Percentiles rank a stretch among this genome's conserved stretches.
phyloP scores from a whole-genome alignment of 1,140 invertebrate species.

The Trinorchestia longiramus region DNA sequence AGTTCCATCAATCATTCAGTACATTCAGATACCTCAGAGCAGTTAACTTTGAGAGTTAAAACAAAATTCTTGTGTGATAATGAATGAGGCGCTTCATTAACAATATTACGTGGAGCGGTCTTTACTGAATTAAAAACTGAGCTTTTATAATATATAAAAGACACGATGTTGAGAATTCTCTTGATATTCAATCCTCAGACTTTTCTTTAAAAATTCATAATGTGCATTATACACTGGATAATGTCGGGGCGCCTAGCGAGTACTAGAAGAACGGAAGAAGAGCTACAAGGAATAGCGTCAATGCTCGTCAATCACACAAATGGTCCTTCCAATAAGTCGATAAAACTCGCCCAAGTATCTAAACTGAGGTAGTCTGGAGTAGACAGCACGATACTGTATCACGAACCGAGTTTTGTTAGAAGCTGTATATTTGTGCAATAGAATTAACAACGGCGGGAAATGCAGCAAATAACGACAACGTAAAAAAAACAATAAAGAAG shows the following conservation, averaged over 20 bases:
- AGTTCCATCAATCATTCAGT: too few species aligned
- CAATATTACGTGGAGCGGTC: neutral
- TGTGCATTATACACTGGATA: neutral
- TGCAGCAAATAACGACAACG: neutral
- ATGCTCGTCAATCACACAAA: neutral
- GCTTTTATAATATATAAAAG: neutral
- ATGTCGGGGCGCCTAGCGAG: neutral
- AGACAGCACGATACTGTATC: neutral
- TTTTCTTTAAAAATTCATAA: neutral
- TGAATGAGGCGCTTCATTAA: neutral
- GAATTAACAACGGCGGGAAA: too few species aligned
- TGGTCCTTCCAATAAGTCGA: neutral
- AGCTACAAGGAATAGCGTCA: neutral
- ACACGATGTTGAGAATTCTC: neutral
- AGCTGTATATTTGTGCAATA: neutral
- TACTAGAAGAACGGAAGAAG: neutral
- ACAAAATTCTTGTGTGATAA: too few species aligned
- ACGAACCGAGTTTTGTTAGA: neutral
- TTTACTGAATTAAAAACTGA: neutral
- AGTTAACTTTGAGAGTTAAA: too few species aligned
- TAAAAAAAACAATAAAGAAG: neutral
- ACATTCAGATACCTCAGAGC: too few species aligned
- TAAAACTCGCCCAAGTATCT: neutral
- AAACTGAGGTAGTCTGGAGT: neutral
- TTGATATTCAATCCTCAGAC: neutral